Percentiles rank a stretch among this genome's conserved stretches.
phyloP scores from a whole-genome alignment of 2,888 invertebrate genomes.

The Diaphora mendica region DNA sequence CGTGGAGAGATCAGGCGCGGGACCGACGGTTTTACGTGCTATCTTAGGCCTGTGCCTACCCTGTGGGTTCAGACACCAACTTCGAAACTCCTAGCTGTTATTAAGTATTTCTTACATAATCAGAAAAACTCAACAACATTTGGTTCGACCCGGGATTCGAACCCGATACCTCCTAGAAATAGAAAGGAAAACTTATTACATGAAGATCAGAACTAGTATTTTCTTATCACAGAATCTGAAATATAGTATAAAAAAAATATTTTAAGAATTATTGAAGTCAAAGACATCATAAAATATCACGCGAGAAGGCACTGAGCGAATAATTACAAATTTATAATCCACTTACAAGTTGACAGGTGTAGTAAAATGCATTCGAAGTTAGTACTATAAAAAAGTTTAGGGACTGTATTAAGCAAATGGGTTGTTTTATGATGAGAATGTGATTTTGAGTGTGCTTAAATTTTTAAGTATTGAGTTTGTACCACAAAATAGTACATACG shows the following conservation, averaged over 20 bases:
- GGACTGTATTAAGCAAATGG: slow-evolving; percentile 20
- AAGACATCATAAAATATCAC: background rate
- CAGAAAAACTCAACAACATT: no score
- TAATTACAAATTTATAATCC: slow-evolving; percentile 39
- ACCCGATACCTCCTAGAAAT: no score
- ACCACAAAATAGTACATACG: background rate
- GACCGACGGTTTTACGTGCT: no score
- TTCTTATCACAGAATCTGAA: background rate
- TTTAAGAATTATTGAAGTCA: background rate
- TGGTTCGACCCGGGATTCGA: no score
- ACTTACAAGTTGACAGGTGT: slow-evolving; percentile 46
- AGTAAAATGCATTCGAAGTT: slow-evolving; percentile 50
- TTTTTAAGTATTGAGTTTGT: background rate
- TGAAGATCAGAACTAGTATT: no score
- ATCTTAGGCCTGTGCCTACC: no score
- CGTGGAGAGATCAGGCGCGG: no score
- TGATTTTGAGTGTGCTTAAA: slow-evolving; percentile 25
- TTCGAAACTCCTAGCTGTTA: no score
- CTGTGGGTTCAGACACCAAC: no score
- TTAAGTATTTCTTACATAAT: no score
- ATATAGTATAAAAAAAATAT: rapidly evolving
- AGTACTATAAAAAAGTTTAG: slow-evolving; percentile 43
- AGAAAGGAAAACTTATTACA: no score
- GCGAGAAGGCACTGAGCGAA: background rate
- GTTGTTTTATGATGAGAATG: slow-evolving; percentile 33